Base-by-base conservation (phyloP, 2,888 invertebrate genomes). In the Reticulitermes lucifugus region DNA sequence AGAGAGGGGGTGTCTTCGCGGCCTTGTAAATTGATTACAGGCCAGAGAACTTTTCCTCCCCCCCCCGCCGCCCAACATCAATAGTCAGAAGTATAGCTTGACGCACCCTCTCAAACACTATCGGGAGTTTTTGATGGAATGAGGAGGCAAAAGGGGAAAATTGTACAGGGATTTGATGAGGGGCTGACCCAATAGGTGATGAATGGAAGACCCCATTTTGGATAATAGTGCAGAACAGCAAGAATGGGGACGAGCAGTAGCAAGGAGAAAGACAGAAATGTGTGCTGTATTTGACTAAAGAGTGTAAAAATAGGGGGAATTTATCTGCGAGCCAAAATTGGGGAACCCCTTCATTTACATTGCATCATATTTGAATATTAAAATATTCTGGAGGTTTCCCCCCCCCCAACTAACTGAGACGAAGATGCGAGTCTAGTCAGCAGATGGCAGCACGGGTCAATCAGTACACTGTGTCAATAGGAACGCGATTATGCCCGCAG, bases 21-120 rank as follows among this genome's bases (percentile, higher is more conserved):
- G 85, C 79, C 85, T 86, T 84, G 85, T 86, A 83, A 86, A 86
- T 86, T 86, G 85, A 86, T 86, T 86, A 86, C 83, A 83, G 83
- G 73, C n/a, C 77, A 59, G 70, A 60, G 83, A 79, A 79, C 77
- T 46, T 75, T 46, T 7, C 77, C 7, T n/a, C 35, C 51, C 7
- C 43, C 22, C 5, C 7, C 43, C 22, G 0, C 25, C 25, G 0
- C 75, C 35, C 35, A 35, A 3, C 46, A n/a, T 41, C 59, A 79
- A 80, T 35, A 60, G 80, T 41, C 60, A 55, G 25, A 79, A 46
- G 79, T 79, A 79, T 79, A 79, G 51, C 79, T 79, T 51, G 79
- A 79, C 79, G 79, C 41, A 75, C 75, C 35, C 75, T 43, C 75
- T 41, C 41, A 25, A 22, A 46, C 22, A 79, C 51, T 79, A 79